Conservation (phyloP, 2,888 invertebrate genomes). For the Xylophagus ater region DNA sequence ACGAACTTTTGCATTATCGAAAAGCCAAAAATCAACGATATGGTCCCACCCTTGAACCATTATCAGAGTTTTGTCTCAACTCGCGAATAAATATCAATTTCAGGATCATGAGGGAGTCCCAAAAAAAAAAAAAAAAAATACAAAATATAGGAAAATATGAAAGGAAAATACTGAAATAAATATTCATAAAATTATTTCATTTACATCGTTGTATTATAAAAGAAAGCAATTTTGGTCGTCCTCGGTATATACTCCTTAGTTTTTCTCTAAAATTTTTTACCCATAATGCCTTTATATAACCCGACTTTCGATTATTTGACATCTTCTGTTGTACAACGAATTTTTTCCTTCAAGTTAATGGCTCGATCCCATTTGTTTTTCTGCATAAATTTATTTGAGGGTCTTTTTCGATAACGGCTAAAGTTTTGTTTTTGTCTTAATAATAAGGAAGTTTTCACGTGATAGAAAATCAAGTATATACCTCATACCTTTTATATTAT, state of each 20-base stretch:
- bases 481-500: neutral
- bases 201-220: too few relatives aligned
- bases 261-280: too few relatives aligned
- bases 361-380: constrained; percentile 5
- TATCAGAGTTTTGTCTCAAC: neutral
- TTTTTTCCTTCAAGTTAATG: constrained; percentile 5
- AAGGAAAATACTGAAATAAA: constrained; percentile 10
- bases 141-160: constrained; percentile 4
- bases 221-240: too few relatives aligned
- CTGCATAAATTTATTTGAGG: neutral
- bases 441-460: too few relatives aligned
- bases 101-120: neutral
- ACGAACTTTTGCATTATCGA: constrained; percentile 3
- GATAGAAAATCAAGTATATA: neutral
- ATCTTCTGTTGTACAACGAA: constrained; percentile 3
- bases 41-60: too few relatives aligned
- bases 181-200: too few relatives aligned
- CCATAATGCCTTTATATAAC: constrained; percentile 2
- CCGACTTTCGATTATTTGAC: constrained; percentile 5
- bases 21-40: too few relatives aligned
- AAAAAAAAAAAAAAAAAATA: neutral
- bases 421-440: too few relatives aligned
- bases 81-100: constrained; percentile 11
- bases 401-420: constrained; percentile 6
- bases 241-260: too few relatives aligned